Evolutionary conservation across 1,140 invertebrate species (phyloP).

Genomic region (Drosophila ogumai): DNA sequence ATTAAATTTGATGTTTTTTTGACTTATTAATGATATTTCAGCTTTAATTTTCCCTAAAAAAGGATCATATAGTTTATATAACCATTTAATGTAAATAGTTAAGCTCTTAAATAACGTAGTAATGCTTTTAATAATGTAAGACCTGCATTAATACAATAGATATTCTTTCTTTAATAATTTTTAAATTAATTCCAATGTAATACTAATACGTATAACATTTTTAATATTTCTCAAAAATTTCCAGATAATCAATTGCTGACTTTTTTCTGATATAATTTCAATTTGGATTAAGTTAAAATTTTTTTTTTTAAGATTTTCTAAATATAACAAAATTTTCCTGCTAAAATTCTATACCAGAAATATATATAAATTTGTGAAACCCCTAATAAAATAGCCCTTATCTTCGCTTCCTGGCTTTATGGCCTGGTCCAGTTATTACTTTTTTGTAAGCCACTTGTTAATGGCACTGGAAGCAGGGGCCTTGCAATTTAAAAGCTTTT

Average conservation of each 20-base stretch:
- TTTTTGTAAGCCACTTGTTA: slow-evolving; percentile 9
- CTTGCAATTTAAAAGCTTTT: slow-evolving; percentile 30
- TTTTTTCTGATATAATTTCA: not conserved
- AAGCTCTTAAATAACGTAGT: too few species aligned
- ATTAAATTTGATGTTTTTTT: too few species aligned
- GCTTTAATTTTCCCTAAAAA: too few species aligned
- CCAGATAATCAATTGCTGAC: not conserved
- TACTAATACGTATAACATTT: too few species aligned
- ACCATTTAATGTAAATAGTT: too few species aligned
- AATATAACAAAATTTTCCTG: not conserved
- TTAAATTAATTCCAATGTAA: too few species aligned
- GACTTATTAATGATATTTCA: too few species aligned
- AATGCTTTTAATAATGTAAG: too few species aligned
- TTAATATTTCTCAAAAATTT: not conserved
- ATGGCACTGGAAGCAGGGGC: not conserved
- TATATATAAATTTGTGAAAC: not conserved
- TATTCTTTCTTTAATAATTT: too few species aligned
- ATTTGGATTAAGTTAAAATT: too few species aligned
- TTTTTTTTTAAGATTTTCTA: not conserved
- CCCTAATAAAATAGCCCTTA: not conserved
- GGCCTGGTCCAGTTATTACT: not conserved
- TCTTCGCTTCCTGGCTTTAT: not conserved
- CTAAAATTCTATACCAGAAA: not conserved
- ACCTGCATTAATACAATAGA: too few species aligned
- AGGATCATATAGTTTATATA: too few species aligned